Evolutionary conservation across 2,797 vertebrate species (phyloP), one percentile per base, ranked within the genome.

Genomic region (Sebastes reedi): DNA sequence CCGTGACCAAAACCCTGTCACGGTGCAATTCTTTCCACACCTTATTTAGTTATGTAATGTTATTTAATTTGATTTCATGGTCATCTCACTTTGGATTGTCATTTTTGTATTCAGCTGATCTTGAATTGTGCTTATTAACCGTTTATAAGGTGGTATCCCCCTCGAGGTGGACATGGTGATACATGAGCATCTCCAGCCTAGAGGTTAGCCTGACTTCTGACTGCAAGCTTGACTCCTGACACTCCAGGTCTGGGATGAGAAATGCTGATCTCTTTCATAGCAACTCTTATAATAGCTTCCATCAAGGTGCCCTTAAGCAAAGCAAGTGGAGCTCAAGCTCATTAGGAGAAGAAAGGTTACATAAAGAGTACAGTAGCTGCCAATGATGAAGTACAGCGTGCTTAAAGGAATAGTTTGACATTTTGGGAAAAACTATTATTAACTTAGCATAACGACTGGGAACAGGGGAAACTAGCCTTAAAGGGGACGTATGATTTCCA

Each of bases 1-100:
- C 56, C 30, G 56, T 75, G 69, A 73, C 50, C 66, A 72, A 88
- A 90, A 73, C 71, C 56, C 39, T 71, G 84, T 88, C 81, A 83
- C 62, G 14, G 68, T 77, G 60, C 73, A 71, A 42, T 80, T 84
- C 55, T 72, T 61, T 77, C 58, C 36, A 52, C 76, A 67, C 77
- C 67, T 78, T 84, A 75, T 79, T 80, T 75, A 73, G 77, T 72
- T 75, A 73, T 60, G n/a, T 82, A 70, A 80, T 62, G 16, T 67
- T 46, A 54, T 75, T 80, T 72, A 54, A 87, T 87, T 79, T 36
- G 6, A 77, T 88, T 85, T 39, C 70, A 84, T 73, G 60, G 36
- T 75, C 72, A 78, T 70, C 34, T 56, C 30, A 77, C 68, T 81
- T 76, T 79, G 54, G 60, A 69, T 55, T 67, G 36, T 67, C 16